phyloP scores from a whole-genome alignment of 2,113 vertebrate genomes.

The Hypocryptadius cinnamomeus region DNA sequence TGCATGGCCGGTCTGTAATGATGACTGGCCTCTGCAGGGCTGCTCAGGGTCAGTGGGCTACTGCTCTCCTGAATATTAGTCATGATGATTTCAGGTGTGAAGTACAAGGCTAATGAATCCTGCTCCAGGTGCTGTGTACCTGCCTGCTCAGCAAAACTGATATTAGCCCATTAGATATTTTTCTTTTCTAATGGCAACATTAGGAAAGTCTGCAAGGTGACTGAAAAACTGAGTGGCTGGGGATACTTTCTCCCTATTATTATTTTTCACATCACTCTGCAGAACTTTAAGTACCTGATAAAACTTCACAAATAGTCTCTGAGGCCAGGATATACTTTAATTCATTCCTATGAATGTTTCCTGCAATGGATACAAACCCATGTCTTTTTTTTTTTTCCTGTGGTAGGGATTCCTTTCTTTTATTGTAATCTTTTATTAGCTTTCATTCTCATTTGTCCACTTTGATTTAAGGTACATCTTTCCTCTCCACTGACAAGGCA shows the following conservation, averaged over 20 bases:
- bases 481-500: constrained; percentile 16
- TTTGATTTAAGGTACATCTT: constrained; percentile 47
- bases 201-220: neutral
- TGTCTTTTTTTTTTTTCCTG: neutral
- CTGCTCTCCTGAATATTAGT: neutral
- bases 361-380: neutral
- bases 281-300: neutral
- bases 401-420: neutral
- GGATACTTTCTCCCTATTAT: neutral
- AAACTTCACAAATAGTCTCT: neutral
- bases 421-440: constrained; percentile 36
- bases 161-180: neutral
- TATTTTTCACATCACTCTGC: neutral
- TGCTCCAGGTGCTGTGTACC: neutral
- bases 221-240: neutral
- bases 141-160: neutral
- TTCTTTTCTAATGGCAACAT: neutral
- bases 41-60: neutral
- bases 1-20: neutral
- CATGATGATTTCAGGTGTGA: neutral
- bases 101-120: neutral
- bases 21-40: neutral
- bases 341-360: neutral
- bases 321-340: neutral
- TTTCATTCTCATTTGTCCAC: constrained; percentile 37